Evolutionary conservation across 2,797 vertebrate genomes (phyloP).

Genomic region (Siniperca scherzeri): DNA sequence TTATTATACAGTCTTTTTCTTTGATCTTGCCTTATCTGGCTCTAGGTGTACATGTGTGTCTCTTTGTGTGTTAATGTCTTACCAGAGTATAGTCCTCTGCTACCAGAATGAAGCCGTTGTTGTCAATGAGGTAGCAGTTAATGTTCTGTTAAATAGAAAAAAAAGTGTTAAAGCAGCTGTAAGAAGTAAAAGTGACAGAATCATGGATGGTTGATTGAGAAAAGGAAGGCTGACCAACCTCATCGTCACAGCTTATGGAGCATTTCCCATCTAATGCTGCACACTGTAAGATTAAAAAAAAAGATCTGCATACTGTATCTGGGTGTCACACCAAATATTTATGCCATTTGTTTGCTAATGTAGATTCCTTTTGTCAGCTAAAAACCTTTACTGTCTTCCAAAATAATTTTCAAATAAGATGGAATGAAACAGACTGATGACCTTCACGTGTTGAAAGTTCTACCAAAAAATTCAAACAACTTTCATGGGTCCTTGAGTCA

Average conservation of each 20-base stretch:
- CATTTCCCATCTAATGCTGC: constrained; percentile 95
- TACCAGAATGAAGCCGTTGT: constrained; percentile 96
- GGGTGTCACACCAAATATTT: constrained; percentile 9
- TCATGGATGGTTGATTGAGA: neutral
- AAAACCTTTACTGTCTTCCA: constrained; percentile 14
- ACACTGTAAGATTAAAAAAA: constrained; percentile 85
- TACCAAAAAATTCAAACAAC: neutral
- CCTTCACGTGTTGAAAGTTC: constrained; percentile 8
- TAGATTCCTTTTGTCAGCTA: neutral
- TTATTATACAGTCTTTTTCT: neutral
- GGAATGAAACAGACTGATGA: constrained; percentile 8
- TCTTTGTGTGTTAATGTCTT: constrained; percentile 40
- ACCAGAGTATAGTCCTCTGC: constrained; percentile 93
- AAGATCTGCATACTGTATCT: neutral
- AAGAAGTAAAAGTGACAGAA: neutral
- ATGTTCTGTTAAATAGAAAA: constrained; percentile 84
- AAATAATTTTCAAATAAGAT: constrained; percentile 6
- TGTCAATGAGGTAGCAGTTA: constrained; percentile 96
- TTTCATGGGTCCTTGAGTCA: neutral
- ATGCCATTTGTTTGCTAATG: neutral
- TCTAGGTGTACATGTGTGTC: neutral
- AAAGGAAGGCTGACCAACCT: constrained; percentile 84
- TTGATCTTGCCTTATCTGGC: neutral
- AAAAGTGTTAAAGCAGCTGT: neutral
- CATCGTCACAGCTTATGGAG: constrained; percentile 97